These are phyloP conservation scores for Oreochromis niloticus DNA, from an alignment of 2,113 vertebrate genomes.

Conservation along the genomic window DNA sequence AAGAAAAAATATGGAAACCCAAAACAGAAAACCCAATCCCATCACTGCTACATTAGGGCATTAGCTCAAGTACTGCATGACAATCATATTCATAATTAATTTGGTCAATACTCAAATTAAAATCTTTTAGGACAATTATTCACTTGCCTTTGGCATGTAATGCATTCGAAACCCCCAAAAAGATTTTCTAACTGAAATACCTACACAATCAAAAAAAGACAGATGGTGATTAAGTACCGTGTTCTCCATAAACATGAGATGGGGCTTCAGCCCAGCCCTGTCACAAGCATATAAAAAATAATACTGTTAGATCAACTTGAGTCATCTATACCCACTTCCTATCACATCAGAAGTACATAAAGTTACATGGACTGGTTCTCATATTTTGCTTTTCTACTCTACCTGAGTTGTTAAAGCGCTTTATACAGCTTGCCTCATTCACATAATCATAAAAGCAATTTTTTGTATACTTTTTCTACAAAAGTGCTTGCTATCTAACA, in stretches of 20 bases:
- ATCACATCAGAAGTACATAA: neutral
- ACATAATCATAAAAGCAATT: neutral
- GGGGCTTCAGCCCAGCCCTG: neutral
- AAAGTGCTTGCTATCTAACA: neutral
- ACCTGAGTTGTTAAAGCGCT: neutral
- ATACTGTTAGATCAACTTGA: neutral
- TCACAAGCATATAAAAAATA: neutral
- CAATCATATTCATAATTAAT: neutral
- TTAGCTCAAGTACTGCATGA: neutral
- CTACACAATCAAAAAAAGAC: neutral
- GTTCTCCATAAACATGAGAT: neutral
- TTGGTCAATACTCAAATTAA: neutral
- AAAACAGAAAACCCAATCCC: no score
- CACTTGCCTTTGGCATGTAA: neutral
- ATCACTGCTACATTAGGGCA: neutral
- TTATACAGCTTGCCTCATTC: neutral
- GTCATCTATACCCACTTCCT: neutral
- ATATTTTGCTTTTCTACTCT: neutral
- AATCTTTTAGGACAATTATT: neutral
- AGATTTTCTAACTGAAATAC: neutral
- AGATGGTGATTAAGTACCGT: neutral
- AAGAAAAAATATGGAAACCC: no score
- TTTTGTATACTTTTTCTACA: neutral
- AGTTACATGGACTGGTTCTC: neutral
- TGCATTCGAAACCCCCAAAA: neutral